phyloP scores from a whole-genome alignment of 1,140 invertebrate genomes.

The Portunus trituberculatus region DNA sequence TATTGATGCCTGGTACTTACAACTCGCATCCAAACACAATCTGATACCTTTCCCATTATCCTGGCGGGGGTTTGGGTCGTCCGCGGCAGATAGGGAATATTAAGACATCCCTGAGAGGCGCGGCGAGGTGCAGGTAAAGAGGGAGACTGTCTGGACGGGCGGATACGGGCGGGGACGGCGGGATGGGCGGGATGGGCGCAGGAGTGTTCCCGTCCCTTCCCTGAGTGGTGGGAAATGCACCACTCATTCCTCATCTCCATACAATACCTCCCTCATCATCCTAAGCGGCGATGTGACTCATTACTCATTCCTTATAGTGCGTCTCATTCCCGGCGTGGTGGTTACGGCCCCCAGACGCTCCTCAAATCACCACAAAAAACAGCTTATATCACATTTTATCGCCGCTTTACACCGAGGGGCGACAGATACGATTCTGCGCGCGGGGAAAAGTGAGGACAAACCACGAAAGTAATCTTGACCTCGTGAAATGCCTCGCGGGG shows the following conservation, averaged over 20 bases:
- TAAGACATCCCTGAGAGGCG: background rate
- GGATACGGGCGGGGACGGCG: too few species aligned
- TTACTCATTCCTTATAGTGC: background rate
- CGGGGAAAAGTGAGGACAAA: background rate
- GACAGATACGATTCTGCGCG: background rate
- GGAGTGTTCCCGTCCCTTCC: background rate
- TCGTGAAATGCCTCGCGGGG: background rate
- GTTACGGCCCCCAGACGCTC: background rate
- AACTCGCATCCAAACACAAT: slow-evolving; percentile 2
- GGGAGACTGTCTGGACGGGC: background rate
- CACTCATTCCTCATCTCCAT: slow-evolving; percentile 21
- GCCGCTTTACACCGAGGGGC: background rate
- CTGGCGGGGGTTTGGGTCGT: background rate
- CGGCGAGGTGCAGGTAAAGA: background rate
- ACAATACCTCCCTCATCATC: background rate
- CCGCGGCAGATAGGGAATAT: background rate
- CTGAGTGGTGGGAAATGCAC: background rate
- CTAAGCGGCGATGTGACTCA: background rate
- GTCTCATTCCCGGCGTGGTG: background rate
- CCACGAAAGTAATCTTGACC: background rate
- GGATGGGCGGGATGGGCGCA: background rate
- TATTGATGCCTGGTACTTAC: background rate
- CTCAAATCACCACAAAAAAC: background rate
- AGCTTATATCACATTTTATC: background rate
- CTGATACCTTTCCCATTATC: slow-evolving; percentile 22